A percentile compares a stretch with the other conserved stretches of the same genome.
These are phyloP conservation scores for Rhinoderma darwinii DNA, from an alignment of 2,113 vertebrate species.

Conservation along the genomic window DNA sequence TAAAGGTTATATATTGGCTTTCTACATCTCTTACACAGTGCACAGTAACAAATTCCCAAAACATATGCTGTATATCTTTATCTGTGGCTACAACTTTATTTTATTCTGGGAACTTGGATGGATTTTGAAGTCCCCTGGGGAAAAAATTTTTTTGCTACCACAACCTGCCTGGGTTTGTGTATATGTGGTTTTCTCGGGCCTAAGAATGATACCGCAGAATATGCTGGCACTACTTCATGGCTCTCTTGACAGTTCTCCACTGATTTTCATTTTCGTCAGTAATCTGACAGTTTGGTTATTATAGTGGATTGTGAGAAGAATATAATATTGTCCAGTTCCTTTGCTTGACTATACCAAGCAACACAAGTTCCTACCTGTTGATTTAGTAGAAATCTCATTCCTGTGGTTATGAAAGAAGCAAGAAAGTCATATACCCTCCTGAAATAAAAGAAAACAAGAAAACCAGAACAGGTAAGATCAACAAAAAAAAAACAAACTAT, in stretches of 20 bases:
- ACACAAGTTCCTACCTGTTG: constrained; percentile 76
- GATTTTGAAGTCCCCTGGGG: too few species aligned
- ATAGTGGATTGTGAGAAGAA: not conserved
- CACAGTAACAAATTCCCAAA: too few species aligned
- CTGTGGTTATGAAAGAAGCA: constrained; percentile 79
- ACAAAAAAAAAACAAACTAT: not conserved
- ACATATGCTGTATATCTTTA: too few species aligned
- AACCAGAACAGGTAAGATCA: not conserved
- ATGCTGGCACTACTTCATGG: not conserved
- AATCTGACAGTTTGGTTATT: not conserved
- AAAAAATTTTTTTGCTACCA: too few species aligned
- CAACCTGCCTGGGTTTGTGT: too few species aligned
- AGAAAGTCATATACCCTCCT: constrained; percentile 90
- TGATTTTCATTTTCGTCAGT: not conserved
- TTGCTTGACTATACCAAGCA: not conserved
- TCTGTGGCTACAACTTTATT: too few species aligned
- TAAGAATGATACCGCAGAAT: not conserved
- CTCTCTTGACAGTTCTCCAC: not conserved
- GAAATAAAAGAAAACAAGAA: constrained; percentile 57
- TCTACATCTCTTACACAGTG: too few species aligned
- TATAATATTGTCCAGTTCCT: not conserved
- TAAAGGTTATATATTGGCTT: too few species aligned
- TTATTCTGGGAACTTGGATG: too few species aligned
- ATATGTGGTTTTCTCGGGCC: too few species aligned
- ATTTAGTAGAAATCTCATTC: constrained; percentile 89